These are phyloP conservation scores for Drosophila nannoptera DNA, from an alignment of 1,140 invertebrate species.

Conservation along the genomic window DNA sequence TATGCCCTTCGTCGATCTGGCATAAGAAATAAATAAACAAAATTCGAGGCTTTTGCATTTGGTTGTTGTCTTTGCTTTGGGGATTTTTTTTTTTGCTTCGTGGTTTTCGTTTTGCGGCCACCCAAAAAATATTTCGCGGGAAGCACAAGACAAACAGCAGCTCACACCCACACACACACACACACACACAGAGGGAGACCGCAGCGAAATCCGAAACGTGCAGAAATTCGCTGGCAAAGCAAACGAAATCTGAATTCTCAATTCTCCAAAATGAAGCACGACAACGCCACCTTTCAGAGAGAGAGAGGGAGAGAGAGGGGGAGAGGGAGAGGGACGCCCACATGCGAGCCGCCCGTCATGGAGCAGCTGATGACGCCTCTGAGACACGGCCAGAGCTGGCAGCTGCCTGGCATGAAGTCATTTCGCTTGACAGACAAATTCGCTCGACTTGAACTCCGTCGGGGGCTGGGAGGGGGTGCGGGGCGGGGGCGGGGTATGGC, in stretches of 20 bases:
- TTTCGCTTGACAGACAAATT: slow-evolving; percentile 54
- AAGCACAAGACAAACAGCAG: slow-evolving; percentile 69
- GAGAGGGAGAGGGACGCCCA: slow-evolving; percentile 47
- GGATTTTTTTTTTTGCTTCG: slow-evolving; percentile 10
- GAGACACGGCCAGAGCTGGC: slow-evolving; percentile 6
- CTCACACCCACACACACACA: not conserved
- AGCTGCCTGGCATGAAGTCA: slow-evolving; percentile 65
- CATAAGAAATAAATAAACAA: slow-evolving; percentile 43
- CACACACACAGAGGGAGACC: not conserved
- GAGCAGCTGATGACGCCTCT: slow-evolving; percentile 36
- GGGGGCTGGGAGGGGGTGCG: no score
- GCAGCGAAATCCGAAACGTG: slow-evolving; percentile 65
- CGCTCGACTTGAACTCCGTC: slow-evolving; percentile 27
- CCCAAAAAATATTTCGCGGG: slow-evolving; percentile 65
- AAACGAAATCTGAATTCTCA: slow-evolving; percentile 30
- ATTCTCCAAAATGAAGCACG: slow-evolving; percentile 2
- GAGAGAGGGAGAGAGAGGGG: no score
- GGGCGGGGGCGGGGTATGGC: no score
- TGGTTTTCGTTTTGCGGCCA: slow-evolving; percentile 42
- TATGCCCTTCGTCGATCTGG: slow-evolving; percentile 27
- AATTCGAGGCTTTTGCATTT: slow-evolving; percentile 13
- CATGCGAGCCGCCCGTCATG: slow-evolving; percentile 50
- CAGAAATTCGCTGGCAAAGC: slow-evolving; percentile 63
- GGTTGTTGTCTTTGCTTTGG: slow-evolving; percentile 5
- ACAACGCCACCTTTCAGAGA: slow-evolving; percentile 47